Evolutionary conservation across 1,140 invertebrate genomes (phyloP), one percentile per base, ranked within the genome.

Genomic region (Neodiprion virginianus): DNA sequence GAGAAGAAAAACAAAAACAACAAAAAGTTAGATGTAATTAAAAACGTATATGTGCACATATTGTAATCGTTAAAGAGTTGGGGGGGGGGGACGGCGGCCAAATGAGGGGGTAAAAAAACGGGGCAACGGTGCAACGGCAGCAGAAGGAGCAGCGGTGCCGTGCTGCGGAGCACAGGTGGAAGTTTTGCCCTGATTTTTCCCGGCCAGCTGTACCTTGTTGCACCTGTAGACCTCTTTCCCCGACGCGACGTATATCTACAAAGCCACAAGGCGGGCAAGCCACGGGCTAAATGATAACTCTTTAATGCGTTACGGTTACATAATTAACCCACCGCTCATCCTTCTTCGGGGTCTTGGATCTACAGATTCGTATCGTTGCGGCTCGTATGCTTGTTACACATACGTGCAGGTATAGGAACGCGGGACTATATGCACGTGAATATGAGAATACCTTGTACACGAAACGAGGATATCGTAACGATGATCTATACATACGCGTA

Each of bases 311-410:
- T 61, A 61, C 53, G 53, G 53, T 61, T 61, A 61, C 53, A 61
- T 61, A 61, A 61, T 61, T 61, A 61, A 61, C 53, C 53, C 53
- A 61, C 53, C 53, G 53, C 11, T 61, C 53, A 61, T 61, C 53
- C 53, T 61, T 61, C 53, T 61, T 61, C 53, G 53, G 53, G 11
- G 11, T 17, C 53, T 14, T 14, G 53, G 53, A 61, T 12, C n/a
- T 17, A 40, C 11, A 61, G 53, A 61, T 61, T 61, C 11, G 8
- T 61, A 61, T 61, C 53, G 11, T 14, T 74, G 73, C 68, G 68
- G 66, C 65, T 69, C 68, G 68, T 74, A 68, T 68, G 67, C 68
- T 74, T 69, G 5, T 65, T 49, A 70, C 21, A 48, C 66, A 74
- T 69, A 74, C 61, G 48, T 74, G 28, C 5, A 40, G 28, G 28